Evolutionary conservation across 2,113 vertebrate genomes (phyloP).

Genomic region (Tringa solitaria): DNA sequence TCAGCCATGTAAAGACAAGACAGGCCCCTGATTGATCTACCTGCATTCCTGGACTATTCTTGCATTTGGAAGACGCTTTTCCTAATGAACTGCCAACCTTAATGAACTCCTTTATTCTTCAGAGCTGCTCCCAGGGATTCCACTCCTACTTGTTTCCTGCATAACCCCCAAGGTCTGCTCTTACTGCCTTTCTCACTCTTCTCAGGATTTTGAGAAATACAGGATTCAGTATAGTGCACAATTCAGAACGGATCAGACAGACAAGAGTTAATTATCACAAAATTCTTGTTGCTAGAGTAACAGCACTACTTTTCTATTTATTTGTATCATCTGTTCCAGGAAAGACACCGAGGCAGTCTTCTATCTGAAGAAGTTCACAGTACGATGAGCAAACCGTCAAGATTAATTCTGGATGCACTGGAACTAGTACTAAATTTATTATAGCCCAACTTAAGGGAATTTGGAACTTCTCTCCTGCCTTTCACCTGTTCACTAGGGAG

Average conservation of each 20-base stretch:
- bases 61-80: neutral
- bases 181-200: neutral
- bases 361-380: slow-evolving; percentile 14
- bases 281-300: slow-evolving; percentile 45
- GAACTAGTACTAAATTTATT: neutral
- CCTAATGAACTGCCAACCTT: neutral
- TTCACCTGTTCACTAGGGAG: neutral
- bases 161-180: neutral
- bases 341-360: neutral
- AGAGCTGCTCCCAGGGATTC: neutral
- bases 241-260: neutral
- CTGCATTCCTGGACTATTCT: neutral
- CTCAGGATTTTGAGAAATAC: neutral
- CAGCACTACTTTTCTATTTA: slow-evolving; percentile 29
- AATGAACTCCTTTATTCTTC: neutral
- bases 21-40: neutral
- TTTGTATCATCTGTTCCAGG: slow-evolving; percentile 30
- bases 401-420: neutral
- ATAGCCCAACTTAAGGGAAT: neutral
- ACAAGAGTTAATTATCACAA: slow-evolving; percentile 17
- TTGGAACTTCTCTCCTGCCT: neutral
- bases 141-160: neutral
- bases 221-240: neutral
- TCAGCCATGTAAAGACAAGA: neutral
- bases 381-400: neutral